Conservation (phyloP, 2,113 vertebrate genomes). For the Ptyas mucosa region DNA sequence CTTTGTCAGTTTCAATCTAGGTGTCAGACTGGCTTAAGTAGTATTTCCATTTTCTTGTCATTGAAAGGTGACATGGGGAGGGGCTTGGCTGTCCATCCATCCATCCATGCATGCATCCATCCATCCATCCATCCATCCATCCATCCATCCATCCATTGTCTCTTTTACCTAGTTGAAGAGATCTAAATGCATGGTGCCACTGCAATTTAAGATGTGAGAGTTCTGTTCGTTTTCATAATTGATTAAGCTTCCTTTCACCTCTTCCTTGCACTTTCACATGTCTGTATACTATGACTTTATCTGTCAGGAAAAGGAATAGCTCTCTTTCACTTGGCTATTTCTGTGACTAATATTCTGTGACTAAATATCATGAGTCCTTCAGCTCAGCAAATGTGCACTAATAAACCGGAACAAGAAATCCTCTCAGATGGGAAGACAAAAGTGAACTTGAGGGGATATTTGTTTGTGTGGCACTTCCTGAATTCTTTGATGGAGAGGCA, state of each 20-base stretch:
- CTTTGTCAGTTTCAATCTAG: not conserved
- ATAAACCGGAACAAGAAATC: slow-evolving; percentile 23
- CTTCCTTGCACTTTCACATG: not conserved
- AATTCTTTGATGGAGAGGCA: not conserved
- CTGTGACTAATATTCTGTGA: slow-evolving; percentile 49
- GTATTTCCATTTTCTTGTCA: not conserved
- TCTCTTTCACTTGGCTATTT: slow-evolving; percentile 37
- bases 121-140: not conserved
- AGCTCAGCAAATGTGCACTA: slow-evolving; percentile 23
- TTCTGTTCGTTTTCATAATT: not conserved
- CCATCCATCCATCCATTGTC: not conserved
- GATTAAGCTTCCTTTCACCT: not conserved
- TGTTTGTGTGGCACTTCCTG: not conserved
- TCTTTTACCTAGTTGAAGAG: not conserved
- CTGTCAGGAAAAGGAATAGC: slow-evolving; percentile 46
- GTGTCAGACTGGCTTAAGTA: not conserved
- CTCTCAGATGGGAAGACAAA: not conserved
- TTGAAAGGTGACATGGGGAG: not conserved
- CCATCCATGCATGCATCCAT: too few species aligned
- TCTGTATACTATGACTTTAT: slow-evolving; percentile 6
- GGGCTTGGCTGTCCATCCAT: not conserved
- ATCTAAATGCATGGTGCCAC: slow-evolving; percentile 2
- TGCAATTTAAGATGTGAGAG: not conserved
- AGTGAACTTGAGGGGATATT: not conserved
- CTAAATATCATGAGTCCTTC: slow-evolving; percentile 30